Percentiles rank a stretch among this genome's conserved stretches.
phyloP scores from a whole-genome alignment of 2,888 invertebrate species.

The Anarsia innoxiella region DNA sequence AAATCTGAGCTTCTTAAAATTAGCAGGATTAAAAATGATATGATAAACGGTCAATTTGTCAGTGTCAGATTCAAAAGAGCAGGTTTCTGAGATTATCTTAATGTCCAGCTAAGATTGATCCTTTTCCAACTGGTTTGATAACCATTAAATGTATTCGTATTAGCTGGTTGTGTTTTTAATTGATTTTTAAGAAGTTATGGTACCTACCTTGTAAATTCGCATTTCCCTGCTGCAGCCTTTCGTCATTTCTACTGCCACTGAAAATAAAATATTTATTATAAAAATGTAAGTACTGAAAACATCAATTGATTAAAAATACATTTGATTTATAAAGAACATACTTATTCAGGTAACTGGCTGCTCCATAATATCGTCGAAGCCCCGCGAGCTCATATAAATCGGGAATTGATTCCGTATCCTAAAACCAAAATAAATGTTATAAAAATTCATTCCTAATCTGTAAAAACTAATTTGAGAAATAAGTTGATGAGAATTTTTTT shows the following conservation, averaged over 20 bases:
- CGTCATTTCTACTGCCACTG: slow-evolving; percentile 46
- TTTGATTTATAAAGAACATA: slow-evolving; percentile 26
- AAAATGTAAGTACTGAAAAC: neutral
- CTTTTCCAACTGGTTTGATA: no score
- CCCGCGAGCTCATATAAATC: slow-evolving; percentile 24
- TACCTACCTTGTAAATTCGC: slow-evolving; percentile 66
- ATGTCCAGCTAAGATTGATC: no score
- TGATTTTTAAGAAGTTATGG: no score
- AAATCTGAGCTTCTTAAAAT: no score
- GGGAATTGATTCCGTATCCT: slow-evolving; percentile 41
- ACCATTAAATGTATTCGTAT: no score
- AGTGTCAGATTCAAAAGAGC: no score
- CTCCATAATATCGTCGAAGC: slow-evolving; percentile 54
- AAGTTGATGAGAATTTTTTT: neutral
- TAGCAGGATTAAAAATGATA: no score
- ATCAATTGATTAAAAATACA: slow-evolving; percentile 5
- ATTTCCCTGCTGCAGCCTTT: slow-evolving; percentile 59
- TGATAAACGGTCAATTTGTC: no score
- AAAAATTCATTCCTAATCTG: neutral
- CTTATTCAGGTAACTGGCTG: slow-evolving; percentile 62
- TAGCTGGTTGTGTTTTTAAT: no score
- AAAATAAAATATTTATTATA: slow-evolving; percentile 13
- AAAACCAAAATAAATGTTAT: slow-evolving; percentile 9
- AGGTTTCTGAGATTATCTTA: no score
- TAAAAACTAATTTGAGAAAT: no score